Conservation (phyloP, 2,113 vertebrate species). For the Scomber scombrus region DNA sequence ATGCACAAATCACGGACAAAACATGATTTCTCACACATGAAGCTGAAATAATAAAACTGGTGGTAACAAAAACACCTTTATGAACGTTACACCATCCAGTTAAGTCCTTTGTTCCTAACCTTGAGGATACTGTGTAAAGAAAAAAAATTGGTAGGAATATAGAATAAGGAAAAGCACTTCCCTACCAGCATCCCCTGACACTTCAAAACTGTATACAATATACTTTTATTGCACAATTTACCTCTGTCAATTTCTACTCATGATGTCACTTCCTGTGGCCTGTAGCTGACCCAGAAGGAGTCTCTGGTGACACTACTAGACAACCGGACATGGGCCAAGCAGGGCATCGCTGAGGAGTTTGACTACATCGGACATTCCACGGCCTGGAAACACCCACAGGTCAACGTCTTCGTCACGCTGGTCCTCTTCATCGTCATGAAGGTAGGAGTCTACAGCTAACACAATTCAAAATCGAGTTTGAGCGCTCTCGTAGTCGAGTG, state of each 20-base stretch:
- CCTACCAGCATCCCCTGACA: no score
- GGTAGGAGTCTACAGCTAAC: constrained; percentile 78
- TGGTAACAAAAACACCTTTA: no score
- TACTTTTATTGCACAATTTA: background rate
- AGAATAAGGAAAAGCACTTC: no score
- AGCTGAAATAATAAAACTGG: no score
- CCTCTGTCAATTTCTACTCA: background rate
- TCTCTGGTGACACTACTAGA: constrained; percentile 95
- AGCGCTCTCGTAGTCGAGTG: no score
- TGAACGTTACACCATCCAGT: no score
- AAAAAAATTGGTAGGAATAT: no score
- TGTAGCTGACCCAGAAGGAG: constrained; percentile 96
- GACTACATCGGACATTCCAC: constrained; percentile 89
- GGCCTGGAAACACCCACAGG: constrained; percentile 92
- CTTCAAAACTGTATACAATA: no score
- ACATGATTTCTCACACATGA: no score
- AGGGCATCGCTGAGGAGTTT: constrained; percentile 91
- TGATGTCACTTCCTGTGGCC: constrained; percentile 39
- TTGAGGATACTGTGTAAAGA: no score
- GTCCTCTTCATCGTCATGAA: constrained; percentile 98
- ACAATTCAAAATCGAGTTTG: background rate
- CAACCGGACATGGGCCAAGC: constrained; percentile 95
- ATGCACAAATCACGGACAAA: no score
- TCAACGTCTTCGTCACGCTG: constrained; percentile 95
- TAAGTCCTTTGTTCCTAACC: no score